A percentile compares a stretch with the other conserved stretches of the same genome.
phyloP scores from a whole-genome alignment of 2,797 vertebrate species.

The Neostethus bicornis region DNA sequence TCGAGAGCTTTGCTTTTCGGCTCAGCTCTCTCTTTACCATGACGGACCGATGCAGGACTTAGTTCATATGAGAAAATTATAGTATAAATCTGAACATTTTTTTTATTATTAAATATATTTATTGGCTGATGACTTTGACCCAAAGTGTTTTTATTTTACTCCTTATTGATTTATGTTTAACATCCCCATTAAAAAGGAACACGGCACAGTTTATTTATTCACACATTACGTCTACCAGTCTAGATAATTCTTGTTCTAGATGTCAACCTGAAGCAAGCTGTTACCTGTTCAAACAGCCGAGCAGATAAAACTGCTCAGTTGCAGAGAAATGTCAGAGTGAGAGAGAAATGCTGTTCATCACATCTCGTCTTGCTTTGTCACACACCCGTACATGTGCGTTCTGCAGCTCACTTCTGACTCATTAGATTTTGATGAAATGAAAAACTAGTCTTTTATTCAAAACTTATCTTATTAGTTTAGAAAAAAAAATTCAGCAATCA shows the following conservation, averaged over 20 bases:
- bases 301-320: slow-evolving; percentile 52
- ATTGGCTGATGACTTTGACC: too few species aligned
- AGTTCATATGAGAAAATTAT: too few species aligned
- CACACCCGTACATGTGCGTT: slow-evolving; percentile 36
- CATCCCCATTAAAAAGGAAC: not conserved
- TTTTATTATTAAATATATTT: too few species aligned
- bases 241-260: not conserved
- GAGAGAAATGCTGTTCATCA: slow-evolving; percentile 22
- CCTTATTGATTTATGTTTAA: too few species aligned
- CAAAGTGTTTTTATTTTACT: too few species aligned
- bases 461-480: too few species aligned
- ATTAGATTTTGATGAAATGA: slow-evolving; percentile 9
- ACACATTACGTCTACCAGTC: not conserved
- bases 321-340: slow-evolving; percentile 13
- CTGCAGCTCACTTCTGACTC: slow-evolving; percentile 2
- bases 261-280: slow-evolving; percentile 4
- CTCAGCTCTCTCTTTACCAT: too few species aligned
- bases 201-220: not conserved
- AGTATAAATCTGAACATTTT: too few species aligned
- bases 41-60: too few species aligned
- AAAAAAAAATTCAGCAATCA: too few species aligned
- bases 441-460: slow-evolving; percentile 21
- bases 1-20: too few species aligned
- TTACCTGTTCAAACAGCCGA: slow-evolving; percentile 54
- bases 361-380: slow-evolving; percentile 28